phyloP scores from a whole-genome alignment of 2,888 invertebrate species.

The Heliconius aoede region DNA sequence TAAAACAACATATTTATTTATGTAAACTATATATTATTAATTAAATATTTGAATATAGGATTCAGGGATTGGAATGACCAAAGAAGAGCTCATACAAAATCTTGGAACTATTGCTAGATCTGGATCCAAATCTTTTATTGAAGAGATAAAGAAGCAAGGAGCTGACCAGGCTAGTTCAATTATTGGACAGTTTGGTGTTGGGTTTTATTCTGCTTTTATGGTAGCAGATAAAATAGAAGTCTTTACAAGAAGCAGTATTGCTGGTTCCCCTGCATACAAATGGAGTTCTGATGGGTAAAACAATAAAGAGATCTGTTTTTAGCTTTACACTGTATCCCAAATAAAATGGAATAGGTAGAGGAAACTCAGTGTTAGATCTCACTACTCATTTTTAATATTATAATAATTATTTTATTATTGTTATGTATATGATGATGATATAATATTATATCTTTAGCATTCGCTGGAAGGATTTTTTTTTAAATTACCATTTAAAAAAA shows the following conservation, averaged over 20 bases:
- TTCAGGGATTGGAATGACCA: constrained; percentile 97
- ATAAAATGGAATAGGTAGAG: neutral
- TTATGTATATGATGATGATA: too few species aligned
- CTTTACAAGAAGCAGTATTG: constrained; percentile 88
- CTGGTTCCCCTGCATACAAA: constrained; percentile 88
- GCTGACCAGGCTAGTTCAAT: constrained; percentile 87
- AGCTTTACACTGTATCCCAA: neutral
- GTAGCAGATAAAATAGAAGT: constrained; percentile 98
- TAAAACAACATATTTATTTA: neutral
- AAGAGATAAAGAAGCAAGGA: constrained; percentile 89
- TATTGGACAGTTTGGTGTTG: constrained; percentile 99
- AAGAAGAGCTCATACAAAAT: constrained; percentile 94
- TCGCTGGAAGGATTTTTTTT: too few species aligned
- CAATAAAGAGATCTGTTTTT: neutral
- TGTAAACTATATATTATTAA: neutral
- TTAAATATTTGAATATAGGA: constrained; percentile 82
- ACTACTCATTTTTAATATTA: too few species aligned
- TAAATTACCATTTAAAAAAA: too few species aligned
- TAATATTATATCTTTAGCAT: too few species aligned
- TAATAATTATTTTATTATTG: too few species aligned
- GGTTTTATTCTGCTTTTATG: constrained; percentile 99
- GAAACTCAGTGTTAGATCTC: neutral
- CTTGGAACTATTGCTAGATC: constrained; percentile 98
- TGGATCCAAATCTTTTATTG: constrained; percentile 96
- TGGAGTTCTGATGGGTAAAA: constrained; percentile 96